phyloP scores from a whole-genome alignment of 2,797 vertebrate species.

The Sebastes glaucus region DNA sequence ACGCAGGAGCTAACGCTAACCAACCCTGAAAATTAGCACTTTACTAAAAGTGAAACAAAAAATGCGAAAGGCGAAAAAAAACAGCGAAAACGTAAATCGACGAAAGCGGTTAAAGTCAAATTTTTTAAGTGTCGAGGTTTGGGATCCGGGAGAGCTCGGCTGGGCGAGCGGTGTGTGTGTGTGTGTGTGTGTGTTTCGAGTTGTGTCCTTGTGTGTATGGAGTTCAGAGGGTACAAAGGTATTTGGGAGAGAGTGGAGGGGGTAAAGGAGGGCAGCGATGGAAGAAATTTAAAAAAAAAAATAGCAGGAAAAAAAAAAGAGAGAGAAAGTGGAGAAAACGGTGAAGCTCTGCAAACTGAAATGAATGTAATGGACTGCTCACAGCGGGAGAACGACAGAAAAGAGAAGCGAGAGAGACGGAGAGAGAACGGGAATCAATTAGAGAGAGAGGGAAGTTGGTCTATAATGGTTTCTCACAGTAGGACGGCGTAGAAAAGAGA shows the following conservation, averaged over 20 bases:
- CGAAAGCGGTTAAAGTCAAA: constrained; percentile 30
- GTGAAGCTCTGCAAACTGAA: constrained; percentile 75
- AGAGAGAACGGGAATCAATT: constrained; percentile 78
- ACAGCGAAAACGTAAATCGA: not conserved
- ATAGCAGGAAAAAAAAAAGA: not conserved
- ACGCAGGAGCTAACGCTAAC: constrained; percentile 55
- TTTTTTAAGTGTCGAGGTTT: not conserved
- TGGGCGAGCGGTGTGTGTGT: constrained; percentile 20
- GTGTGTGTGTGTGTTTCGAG: constrained; percentile 4
- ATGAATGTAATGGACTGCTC: constrained; percentile 76
- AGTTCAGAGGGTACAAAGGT: constrained; percentile 72
- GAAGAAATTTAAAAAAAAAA: constrained; percentile 38
- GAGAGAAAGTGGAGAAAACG: constrained; percentile 51
- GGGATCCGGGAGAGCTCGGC: constrained; percentile 4
- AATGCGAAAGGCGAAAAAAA: not conserved
- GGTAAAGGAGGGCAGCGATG: constrained; percentile 53
- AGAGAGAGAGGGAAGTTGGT: constrained; percentile 78
- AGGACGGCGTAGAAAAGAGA: constrained; percentile 54
- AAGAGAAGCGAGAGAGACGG: constrained; percentile 40
- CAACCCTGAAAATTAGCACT: constrained; percentile 4
- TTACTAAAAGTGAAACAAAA: not conserved
- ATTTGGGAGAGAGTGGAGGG: constrained; percentile 43
- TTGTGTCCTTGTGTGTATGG: constrained; percentile 42
- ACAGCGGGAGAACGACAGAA: constrained; percentile 70
- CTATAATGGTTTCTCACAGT: constrained; percentile 82